A percentile compares a stretch with the other conserved stretches of the same genome.
Evolutionary conservation across 2,113 vertebrate genomes (phyloP).

Genomic region (Xenopus borealis): DNA sequence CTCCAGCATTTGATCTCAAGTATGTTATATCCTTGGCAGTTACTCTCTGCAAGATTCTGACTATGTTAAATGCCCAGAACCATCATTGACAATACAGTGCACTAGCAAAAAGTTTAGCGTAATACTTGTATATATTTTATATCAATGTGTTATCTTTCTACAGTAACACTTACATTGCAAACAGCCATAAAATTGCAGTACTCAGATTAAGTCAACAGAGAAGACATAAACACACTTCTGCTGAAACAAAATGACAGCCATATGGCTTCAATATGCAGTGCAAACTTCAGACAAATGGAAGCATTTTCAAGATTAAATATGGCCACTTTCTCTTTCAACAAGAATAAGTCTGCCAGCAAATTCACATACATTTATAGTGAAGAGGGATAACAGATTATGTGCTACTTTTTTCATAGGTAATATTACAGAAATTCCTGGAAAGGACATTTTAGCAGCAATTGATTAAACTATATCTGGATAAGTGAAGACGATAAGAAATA

Average conservation of each 20-base stretch:
- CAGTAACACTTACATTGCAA: neutral
- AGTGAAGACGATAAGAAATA: too few relatives aligned
- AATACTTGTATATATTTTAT: neutral
- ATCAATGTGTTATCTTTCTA: neutral
- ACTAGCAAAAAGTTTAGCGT: neutral
- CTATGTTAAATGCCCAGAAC: neutral
- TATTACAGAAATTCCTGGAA: neutral
- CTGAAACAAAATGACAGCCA: conserved; percentile 5
- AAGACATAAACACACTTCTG: neutral
- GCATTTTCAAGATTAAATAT: conserved; percentile 6
- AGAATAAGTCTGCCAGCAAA: neutral
- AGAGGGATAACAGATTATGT: neutral
- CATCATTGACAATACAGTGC: neutral
- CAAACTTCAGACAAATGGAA: neutral
- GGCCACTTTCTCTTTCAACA: neutral
- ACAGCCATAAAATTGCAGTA: neutral
- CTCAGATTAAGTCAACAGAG: neutral
- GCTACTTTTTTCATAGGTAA: neutral
- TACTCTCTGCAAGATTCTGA: neutral
- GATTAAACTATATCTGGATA: neutral
- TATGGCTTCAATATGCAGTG: conserved; percentile 1
- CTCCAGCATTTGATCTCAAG: neutral
- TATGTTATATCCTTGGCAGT: neutral
- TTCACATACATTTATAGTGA: neutral
- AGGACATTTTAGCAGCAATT: neutral